These are phyloP conservation scores for Hypercompe scribonia DNA, from an alignment of 2,888 invertebrate genomes.

Conservation along the genomic window DNA sequence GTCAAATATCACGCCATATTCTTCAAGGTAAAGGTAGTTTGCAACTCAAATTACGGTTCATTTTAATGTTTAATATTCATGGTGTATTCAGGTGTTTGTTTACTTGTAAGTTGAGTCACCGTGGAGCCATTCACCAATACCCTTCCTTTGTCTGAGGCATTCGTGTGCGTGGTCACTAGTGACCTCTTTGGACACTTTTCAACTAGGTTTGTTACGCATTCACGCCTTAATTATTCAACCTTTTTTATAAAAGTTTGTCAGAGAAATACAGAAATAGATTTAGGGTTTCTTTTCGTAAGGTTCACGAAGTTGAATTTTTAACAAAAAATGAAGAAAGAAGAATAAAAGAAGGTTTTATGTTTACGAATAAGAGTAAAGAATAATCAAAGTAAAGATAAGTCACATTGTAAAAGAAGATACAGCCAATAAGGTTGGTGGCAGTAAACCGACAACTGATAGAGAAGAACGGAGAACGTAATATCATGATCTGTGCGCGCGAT, in stretches of 20 bases:
- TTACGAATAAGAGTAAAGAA: not conserved
- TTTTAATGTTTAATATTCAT: constrained; percentile 6
- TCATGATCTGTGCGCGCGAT: too few species aligned
- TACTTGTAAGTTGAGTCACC: constrained; percentile 6
- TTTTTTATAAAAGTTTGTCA: too few species aligned
- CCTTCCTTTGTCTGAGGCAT: not conserved
- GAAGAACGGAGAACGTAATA: not conserved
- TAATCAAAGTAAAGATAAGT: not conserved
- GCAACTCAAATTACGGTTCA: not conserved
- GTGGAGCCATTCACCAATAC: constrained; percentile 2
- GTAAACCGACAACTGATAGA: not conserved
- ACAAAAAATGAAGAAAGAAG: too few species aligned
- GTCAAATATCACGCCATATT: not conserved
- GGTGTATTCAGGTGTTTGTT: constrained; percentile 11
- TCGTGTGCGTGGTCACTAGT: constrained; percentile 5
- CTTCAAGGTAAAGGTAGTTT: not conserved
- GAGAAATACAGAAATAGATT: too few species aligned
- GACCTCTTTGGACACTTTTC: constrained; percentile 16
- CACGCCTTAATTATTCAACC: not conserved
- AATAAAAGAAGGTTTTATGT: too few species aligned
- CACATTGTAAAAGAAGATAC: too few species aligned
- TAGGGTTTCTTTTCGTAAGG: too few species aligned
- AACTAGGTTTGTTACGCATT: not conserved
- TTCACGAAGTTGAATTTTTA: too few species aligned
- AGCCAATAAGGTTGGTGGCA: not conserved